These are phyloP conservation scores for Calameuta pallipes DNA, from an alignment of 2,888 invertebrate genomes.

Conservation along the genomic window DNA sequence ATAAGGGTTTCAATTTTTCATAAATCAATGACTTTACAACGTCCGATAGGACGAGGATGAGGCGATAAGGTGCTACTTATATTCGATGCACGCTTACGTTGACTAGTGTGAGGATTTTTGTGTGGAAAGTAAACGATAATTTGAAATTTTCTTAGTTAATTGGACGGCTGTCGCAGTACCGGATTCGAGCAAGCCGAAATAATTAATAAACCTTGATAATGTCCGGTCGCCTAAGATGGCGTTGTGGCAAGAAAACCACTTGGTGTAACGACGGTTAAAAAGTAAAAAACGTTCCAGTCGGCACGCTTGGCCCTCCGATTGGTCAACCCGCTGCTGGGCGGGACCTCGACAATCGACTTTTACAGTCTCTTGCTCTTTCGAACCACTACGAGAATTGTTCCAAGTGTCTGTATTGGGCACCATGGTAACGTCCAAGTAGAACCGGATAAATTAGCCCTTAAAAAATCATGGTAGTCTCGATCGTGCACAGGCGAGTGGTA, in stretches of 20 bases:
- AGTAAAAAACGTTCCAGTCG: constrained; percentile 32
- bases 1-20: neutral
- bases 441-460: neutral
- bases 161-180: neutral
- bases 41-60: neutral
- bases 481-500: neutral
- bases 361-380: constrained; percentile 27
- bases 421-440: neutral
- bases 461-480: neutral
- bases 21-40: neutral
- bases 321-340: constrained; percentile 50
- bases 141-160: neutral
- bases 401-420: neutral
- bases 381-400: neutral
- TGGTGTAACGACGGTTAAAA: constrained; percentile 51
- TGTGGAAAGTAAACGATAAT: neutral
- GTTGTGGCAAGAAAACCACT: constrained; percentile 58
- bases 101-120: neutral
- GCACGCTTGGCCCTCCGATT: constrained; percentile 44
- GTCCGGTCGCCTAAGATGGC: constrained; percentile 58
- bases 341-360: constrained; percentile 56
- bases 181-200: neutral
- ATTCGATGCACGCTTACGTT: neutral
- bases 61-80: neutral
- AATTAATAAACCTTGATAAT: constrained; percentile 37